A percentile compares a stretch with the other conserved stretches of the same genome.
Conservation (phyloP, 2,797 vertebrate genomes). For the Sebastes nivosus region DNA sequence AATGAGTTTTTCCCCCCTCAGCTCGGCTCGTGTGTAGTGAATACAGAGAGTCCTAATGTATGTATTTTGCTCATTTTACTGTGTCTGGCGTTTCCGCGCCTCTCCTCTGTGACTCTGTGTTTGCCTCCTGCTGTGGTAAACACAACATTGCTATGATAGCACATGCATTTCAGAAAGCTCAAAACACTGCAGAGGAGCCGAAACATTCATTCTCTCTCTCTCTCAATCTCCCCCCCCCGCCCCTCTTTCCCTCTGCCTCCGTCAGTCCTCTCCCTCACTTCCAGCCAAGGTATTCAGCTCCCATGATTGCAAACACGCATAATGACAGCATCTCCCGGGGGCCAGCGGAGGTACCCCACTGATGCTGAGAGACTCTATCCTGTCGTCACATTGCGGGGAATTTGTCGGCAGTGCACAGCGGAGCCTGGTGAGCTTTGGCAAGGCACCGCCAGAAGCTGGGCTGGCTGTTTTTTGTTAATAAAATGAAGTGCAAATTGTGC, state of each 20-base stretch:
- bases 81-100: constrained; percentile 78
- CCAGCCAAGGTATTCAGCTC: constrained; percentile 84
- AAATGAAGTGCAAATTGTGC: constrained; percentile 90
- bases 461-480: constrained; percentile 81
- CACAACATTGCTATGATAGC: constrained; percentile 83
- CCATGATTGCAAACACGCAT: constrained; percentile 88
- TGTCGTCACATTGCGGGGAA: constrained; percentile 81
- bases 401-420: constrained; percentile 54
- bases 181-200: constrained; percentile 75
- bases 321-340: constrained; percentile 92
- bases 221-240: constrained; percentile 3
- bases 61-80: constrained; percentile 87
- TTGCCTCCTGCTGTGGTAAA: constrained; percentile 86
- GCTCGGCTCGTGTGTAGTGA: constrained; percentile 72
- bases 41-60: constrained; percentile 84
- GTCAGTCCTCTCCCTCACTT: constrained; percentile 73
- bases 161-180: constrained; percentile 83
- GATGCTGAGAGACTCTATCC: constrained; percentile 82
- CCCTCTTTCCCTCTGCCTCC: constrained; percentile 40
- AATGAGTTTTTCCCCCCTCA: constrained; percentile 77
- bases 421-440: constrained; percentile 79
- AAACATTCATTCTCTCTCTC: constrained; percentile 67
- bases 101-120: constrained; percentile 79
- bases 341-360: constrained; percentile 87
- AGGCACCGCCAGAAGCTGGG: constrained; percentile 79